phyloP scores from a whole-genome alignment of 2,888 invertebrate species.

The Pristionchus maxplancki region DNA sequence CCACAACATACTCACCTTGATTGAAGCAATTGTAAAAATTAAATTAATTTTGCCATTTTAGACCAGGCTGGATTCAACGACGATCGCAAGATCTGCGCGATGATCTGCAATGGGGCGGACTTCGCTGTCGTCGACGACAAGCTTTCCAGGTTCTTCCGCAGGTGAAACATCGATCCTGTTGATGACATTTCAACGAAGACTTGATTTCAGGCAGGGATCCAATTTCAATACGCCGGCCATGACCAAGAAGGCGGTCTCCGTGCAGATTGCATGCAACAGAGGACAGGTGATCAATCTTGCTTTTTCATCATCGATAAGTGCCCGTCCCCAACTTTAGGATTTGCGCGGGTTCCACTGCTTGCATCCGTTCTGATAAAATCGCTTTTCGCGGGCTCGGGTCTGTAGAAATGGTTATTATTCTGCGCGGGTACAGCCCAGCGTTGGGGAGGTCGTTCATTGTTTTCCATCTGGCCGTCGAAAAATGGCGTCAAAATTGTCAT shows the following conservation, averaged over 20 bases:
- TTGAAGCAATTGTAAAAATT: no score
- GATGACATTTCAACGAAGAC: neutral
- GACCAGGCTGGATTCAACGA: neutral
- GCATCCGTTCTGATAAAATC: no score
- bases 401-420: no score
- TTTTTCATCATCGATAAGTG: neutral
- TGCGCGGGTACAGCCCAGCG: no score
- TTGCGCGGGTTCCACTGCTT: neutral
- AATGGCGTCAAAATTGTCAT: no score
- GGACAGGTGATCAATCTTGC: neutral
- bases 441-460: no score
- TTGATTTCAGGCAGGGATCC: neutral
- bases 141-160: slow-evolving; percentile 1
- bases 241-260: neutral
- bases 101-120: neutral
- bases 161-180: neutral
- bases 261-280: neutral
- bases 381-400: no score
- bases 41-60: neutral
- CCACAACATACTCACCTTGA: neutral
- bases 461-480: no score
- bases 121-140: slow-evolving; percentile 7
- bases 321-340: neutral
- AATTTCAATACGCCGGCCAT: neutral
- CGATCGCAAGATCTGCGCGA: neutral